A percentile compares a stretch with the other conserved stretches of the same genome.
phyloP scores from a whole-genome alignment of 1,140 invertebrate species.

The Cepaea nemoralis region DNA sequence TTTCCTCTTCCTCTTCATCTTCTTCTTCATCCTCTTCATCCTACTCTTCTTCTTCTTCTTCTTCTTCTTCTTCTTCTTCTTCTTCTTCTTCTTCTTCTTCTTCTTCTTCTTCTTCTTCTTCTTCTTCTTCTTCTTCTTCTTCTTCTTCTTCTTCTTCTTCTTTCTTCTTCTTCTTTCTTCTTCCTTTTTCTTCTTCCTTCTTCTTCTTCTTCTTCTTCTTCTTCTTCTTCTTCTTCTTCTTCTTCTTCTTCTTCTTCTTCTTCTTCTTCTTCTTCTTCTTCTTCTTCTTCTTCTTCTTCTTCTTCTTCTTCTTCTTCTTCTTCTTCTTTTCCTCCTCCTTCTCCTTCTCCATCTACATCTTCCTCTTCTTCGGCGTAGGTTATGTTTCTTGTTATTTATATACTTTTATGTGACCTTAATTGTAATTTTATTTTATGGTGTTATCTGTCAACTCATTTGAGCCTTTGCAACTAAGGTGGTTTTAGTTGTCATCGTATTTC shows the following conservation, averaged over 20 bases:
- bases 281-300: no score
- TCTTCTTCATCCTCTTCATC: background rate
- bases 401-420: no score
- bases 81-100: background rate
- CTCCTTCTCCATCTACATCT: no score
- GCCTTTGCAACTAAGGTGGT: no score
- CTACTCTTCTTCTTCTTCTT: background rate
- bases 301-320: no score
- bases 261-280: background rate
- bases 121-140: background rate
- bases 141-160: background rate
- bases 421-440: no score
- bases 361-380: no score
- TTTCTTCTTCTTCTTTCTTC: background rate
- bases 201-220: slow-evolving; percentile 9
- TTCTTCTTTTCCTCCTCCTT: no score
- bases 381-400: no score
- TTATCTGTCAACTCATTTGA: no score
- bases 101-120: background rate
- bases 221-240: no score
- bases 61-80: background rate
- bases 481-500: no score
- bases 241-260: background rate
- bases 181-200: background rate
- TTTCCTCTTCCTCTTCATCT: background rate